These are phyloP conservation scores for Cotesia glomerata DNA, from an alignment of 1,140 invertebrate genomes.

Conservation along the genomic window DNA sequence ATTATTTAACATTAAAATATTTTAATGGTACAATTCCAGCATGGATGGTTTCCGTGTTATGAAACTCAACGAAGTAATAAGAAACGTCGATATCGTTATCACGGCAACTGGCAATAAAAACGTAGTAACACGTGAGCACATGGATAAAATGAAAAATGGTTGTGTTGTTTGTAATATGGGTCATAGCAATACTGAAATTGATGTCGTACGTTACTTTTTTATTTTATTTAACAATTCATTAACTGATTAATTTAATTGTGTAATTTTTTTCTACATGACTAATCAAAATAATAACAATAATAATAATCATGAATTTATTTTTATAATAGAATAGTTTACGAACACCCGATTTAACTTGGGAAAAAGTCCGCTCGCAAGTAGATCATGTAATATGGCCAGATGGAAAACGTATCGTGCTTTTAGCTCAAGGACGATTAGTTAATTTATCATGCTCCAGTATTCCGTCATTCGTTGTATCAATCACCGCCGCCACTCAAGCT, in stretches of 20 bases:
- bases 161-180: conserved; percentile 98
- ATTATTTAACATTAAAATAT: background rate
- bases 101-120: conserved; percentile 98
- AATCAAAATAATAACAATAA: background rate
- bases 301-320: conserved; percentile 7
- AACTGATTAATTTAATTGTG: background rate
- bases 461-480: conserved; percentile 96
- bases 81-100: conserved; percentile 92
- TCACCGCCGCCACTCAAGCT: conserved; percentile 93
- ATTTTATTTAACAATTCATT: background rate
- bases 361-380: conserved; percentile 95
- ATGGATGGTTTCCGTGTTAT: conserved; percentile 98
- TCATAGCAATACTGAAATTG: conserved; percentile 97
- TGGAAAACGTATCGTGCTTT: conserved; percentile 87
- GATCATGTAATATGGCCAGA: conserved; percentile 97
- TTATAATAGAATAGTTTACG: conserved; percentile 80
- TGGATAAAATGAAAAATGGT: conserved; percentile 97
- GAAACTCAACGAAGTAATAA: conserved; percentile 93
- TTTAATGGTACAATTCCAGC: conserved; percentile 62
- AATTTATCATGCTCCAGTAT: conserved; percentile 97
- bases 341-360: conserved; percentile 95
- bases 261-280: no score
- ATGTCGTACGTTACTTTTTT: conserved; percentile 75
- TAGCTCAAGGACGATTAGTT: conserved; percentile 93
- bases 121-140: conserved; percentile 91